These are phyloP conservation scores for Crossocerus cetratus DNA, from an alignment of 2,888 invertebrate genomes.

Conservation along the genomic window DNA sequence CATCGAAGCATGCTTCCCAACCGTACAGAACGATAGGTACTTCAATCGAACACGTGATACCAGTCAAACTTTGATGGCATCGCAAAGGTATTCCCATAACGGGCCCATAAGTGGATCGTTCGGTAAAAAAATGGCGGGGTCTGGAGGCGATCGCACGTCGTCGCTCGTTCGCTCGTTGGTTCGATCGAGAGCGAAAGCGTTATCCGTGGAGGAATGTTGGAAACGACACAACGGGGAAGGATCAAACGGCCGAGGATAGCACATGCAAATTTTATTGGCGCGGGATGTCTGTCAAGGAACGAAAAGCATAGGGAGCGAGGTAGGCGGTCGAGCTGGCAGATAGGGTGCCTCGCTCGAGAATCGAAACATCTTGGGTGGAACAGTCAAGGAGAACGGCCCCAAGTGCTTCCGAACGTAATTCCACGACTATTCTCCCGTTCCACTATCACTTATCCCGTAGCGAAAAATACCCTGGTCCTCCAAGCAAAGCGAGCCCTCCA, in stretches of 20 bases:
- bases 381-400: background rate
- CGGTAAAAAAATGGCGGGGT: background rate
- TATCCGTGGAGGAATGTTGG: background rate
- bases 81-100: background rate
- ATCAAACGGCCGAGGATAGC: background rate
- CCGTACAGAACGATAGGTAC: no score
- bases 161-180: background rate
- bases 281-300: background rate
- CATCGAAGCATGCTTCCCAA: no score
- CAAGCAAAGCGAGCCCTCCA: no score
- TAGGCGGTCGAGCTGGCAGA: no score
- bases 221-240: background rate
- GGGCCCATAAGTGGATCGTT: slow-evolving; percentile 1
- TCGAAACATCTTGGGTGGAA: background rate
- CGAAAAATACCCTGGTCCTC: no score
- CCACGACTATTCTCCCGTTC: slow-evolving; percentile 43
- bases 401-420: slow-evolving; percentile 30
- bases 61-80: background rate
- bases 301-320: background rate
- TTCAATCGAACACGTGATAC: no score
- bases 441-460: slow-evolving; percentile 18
- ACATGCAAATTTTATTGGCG: slow-evolving; percentile 1
- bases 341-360: background rate
- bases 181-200: background rate
- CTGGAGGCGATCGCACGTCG: background rate